phyloP scores from a whole-genome alignment of 2,113 vertebrate genomes.

The Xyliphius kryptos region DNA sequence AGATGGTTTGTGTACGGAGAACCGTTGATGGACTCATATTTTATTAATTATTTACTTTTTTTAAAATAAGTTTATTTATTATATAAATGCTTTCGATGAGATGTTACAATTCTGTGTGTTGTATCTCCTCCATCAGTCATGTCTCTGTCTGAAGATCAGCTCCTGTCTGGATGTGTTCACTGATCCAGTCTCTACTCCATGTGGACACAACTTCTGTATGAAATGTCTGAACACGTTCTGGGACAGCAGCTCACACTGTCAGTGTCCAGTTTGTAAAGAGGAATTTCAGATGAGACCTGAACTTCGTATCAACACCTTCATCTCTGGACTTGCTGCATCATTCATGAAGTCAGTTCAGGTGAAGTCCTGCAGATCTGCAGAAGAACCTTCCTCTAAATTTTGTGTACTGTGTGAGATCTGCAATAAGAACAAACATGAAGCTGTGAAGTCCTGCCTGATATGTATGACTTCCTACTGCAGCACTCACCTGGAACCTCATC shows the following conservation, averaged over 20 bases:
- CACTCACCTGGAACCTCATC: conserved; percentile 1
- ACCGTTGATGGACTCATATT: no score
- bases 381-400: background rate
- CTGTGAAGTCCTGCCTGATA: background rate
- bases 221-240: background rate
- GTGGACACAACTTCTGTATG: no score
- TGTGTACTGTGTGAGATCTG: background rate
- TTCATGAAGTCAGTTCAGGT: conserved; percentile 15
- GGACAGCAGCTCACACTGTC: conserved; percentile 17
- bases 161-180: no score
- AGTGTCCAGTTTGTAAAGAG: no score
- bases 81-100: no score
- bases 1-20: no score
- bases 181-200: no score
- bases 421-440: background rate
- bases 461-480: background rate
- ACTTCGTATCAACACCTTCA: background rate
- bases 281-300: conserved; percentile 4
- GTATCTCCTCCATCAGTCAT: background rate
- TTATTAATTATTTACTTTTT: no score
- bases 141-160: conserved; percentile 4
- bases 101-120: no score
- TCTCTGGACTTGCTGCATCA: conserved; percentile 10
- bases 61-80: no score
- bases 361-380: background rate